Evolutionary conservation across 2,797 vertebrate genomes (phyloP).

Genomic region (Danio albolineatus): DNA sequence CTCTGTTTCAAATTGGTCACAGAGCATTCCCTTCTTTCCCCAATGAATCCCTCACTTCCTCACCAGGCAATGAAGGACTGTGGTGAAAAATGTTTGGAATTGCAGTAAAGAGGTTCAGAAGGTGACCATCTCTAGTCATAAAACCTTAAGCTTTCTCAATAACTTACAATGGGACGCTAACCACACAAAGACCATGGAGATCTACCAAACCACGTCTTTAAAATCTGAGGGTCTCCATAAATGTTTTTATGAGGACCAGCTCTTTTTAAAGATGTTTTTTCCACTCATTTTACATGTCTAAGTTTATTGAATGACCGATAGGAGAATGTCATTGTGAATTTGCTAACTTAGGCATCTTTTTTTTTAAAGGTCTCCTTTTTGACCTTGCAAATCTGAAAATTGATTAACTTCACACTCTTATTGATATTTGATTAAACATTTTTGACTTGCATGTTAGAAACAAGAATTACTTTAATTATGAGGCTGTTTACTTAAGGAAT

Average conservation of each 20-base stretch:
- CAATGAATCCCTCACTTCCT: constrained; percentile 71
- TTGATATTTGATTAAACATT: too few relatives aligned
- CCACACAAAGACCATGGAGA: constrained; percentile 13
- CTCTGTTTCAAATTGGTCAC: constrained; percentile 81
- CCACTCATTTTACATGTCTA: not conserved
- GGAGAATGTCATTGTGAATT: not conserved
- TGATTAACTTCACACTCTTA: too few relatives aligned
- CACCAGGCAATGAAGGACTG: constrained; percentile 68
- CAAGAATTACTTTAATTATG: too few relatives aligned
- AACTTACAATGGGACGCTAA: constrained; percentile 28
- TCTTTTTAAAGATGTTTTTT: constrained; percentile 7
- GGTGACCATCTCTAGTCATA: constrained; percentile 35
- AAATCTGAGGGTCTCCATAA: constrained; percentile 52
- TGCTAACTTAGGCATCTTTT: not conserved
- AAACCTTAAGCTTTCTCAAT: constrained; percentile 40
- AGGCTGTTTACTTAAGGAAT: too few relatives aligned
- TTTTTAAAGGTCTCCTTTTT: not conserved
- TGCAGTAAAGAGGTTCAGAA: constrained; percentile 60
- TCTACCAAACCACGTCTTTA: constrained; percentile 48
- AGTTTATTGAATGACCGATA: not conserved
- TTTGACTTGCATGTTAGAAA: too few relatives aligned
- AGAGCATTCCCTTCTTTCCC: constrained; percentile 65
- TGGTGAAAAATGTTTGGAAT: constrained; percentile 71
- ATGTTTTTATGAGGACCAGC: constrained; percentile 60
- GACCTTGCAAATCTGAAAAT: too few relatives aligned